A percentile compares a stretch with the other conserved stretches of the same genome.
Evolutionary conservation across 1,140 invertebrate genomes (phyloP).

Genomic region (Magallana gigas): DNA sequence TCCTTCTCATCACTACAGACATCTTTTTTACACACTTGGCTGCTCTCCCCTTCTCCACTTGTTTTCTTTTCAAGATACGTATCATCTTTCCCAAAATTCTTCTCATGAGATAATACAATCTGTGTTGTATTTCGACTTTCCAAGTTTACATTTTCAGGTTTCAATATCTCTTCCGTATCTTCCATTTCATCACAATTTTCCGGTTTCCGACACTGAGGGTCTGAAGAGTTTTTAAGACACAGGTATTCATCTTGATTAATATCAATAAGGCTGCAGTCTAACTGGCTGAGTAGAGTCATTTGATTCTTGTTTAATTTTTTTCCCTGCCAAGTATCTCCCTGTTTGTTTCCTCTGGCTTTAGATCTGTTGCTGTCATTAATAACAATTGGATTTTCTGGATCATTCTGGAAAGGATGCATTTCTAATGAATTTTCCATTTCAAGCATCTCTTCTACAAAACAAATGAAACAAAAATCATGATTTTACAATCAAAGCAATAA

Average conservation of each 20-base stretch:
- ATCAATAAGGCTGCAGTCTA: not conserved
- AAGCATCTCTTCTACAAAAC: not conserved
- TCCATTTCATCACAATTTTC: not conserved
- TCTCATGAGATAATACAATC: too few species aligned
- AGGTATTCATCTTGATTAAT: not conserved
- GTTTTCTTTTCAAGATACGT: too few species aligned
- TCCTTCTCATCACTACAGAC: too few species aligned
- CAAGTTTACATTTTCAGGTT: too few species aligned
- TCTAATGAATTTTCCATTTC: conserved; percentile 20
- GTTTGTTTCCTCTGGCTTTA: not conserved
- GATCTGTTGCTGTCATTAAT: not conserved
- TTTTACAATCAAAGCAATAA: not conserved
- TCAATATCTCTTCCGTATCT: not conserved
- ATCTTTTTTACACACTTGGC: too few species aligned
- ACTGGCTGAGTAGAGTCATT: not conserved
- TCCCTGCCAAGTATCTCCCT: not conserved
- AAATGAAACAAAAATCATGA: not conserved
- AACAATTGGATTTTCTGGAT: not conserved
- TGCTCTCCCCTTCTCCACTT: too few species aligned
- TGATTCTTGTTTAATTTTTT: not conserved
- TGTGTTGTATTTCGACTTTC: too few species aligned
- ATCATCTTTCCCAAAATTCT: too few species aligned
- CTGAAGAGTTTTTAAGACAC: too few species aligned
- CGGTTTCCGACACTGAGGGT: not conserved
- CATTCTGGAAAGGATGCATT: not conserved